Conservation (phyloP, 2,113 vertebrate genomes). For the Embiotoca jacksoni region DNA sequence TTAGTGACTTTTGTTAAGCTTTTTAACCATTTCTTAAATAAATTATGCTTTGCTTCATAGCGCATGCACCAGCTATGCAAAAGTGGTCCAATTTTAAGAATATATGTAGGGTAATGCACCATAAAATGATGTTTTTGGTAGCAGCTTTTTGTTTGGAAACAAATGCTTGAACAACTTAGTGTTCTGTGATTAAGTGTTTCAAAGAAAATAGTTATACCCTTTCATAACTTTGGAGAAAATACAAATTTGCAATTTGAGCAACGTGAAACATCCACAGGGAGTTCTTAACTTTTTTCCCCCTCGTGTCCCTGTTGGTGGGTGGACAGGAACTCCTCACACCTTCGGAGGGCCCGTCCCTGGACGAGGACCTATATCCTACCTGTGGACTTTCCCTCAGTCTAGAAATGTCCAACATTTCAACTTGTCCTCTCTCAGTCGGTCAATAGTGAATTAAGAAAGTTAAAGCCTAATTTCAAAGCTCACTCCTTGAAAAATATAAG, state of each 20-base stretch:
- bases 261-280: conserved; percentile 35
- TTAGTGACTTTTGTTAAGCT: conserved; percentile 59
- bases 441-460: too few species aligned
- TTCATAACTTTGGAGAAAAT: conserved; percentile 43
- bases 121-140: conserved; percentile 62
- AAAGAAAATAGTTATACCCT: conserved; percentile 37
- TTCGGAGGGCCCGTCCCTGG: too few species aligned
- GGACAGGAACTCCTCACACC: background rate
- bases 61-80: conserved; percentile 47
- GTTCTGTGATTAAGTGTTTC: conserved; percentile 49
- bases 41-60: conserved; percentile 48
- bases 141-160: conserved; percentile 40
- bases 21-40: conserved; percentile 53
- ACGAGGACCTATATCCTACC: too few species aligned
- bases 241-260: conserved; percentile 45
- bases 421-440: too few species aligned
- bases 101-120: conserved; percentile 47
- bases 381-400: too few species aligned
- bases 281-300: conserved; percentile 19
- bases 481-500: too few species aligned
- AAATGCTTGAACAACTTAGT: conserved; percentile 44
- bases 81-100: conserved; percentile 45
- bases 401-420: too few species aligned
- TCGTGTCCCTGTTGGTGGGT: background rate
- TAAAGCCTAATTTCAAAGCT: too few species aligned